These are phyloP conservation scores for Lobophora halterata DNA, from an alignment of 2,888 invertebrate genomes.

Conservation along the genomic window DNA sequence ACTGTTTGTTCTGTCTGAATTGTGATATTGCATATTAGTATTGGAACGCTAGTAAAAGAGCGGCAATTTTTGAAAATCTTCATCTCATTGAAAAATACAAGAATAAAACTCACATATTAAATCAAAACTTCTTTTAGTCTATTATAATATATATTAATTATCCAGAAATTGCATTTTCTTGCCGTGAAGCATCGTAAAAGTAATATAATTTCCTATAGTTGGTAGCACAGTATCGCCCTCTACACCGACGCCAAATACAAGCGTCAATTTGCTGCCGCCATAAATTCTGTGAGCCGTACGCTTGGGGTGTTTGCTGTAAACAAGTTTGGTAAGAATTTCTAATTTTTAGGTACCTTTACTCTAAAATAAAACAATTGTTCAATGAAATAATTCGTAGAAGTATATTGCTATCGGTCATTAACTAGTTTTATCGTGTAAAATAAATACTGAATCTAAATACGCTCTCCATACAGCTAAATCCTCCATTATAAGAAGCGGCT, in stretches of 20 bases:
- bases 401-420: background rate
- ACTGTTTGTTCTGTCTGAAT: no score
- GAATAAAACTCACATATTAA: no score
- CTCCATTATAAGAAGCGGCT: conserved; percentile 15
- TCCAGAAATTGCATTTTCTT: background rate
- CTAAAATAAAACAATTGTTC: no score
- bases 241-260: conserved; percentile 70
- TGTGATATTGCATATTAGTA: no score
- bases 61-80: no score
- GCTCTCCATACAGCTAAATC: conserved; percentile 11
- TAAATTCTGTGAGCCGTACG: conserved; percentile 57
- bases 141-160: background rate
- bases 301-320: conserved; percentile 68
- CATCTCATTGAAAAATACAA: no score
- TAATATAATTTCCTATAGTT: background rate
- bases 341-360: conserved; percentile 25
- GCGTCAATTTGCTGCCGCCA: conserved; percentile 60
- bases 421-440: background rate
- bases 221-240: conserved; percentile 59
- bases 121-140: background rate
- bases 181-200: background rate
- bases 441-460: background rate
- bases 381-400: no score
- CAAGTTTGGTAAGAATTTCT: conserved; percentile 64
- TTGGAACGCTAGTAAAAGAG: no score